Base-by-base conservation (phyloP, 2,888 invertebrate species). In the Agonopterix arenella region DNA sequence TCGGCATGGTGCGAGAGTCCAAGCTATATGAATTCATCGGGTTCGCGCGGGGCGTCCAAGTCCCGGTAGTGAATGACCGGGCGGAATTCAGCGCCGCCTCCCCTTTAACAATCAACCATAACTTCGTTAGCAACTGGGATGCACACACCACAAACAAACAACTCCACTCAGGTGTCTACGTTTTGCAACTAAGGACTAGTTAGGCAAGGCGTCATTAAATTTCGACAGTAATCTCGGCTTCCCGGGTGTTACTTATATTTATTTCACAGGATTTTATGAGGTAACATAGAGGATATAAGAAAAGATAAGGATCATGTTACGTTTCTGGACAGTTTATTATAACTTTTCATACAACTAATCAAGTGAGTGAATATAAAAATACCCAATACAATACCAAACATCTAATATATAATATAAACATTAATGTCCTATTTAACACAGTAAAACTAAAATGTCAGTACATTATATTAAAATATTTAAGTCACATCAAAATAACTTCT, bases 11-110 rank as follows among this genome's bases (percentile, higher is more conserved):
- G 61, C 52, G 51, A 57, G 55, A 53, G 57, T 69, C 68, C 70
- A 53, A 52, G 60, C 91, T 93, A 94, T 67, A 94, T 90, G 86
- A 95, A 95, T 84, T 96, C 96, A 84, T 96, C 95, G 60, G 96
- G 95, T 85, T 97, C 97, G 81, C 96, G 93, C 58, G 97, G 97
- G 62, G 97, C 97, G 85, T 97, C 97, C 90, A 97, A 92, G 90
- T 97, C 97, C 80, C 97, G 92, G 90, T 97, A 97, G 90, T 97
- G 96, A 79, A 97, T 95, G 76, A 97, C 93, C 69, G 96, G 95
- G 74, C 97, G 93, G 90, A 94, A 95, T 80, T 96, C 96, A 70
- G 92, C 92, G 75, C 92, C 93, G 74, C 91, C 92, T 76, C 92
- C 92, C 89, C 95, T 94, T 91, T 84, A 93, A 93, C 88, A 91